Evolutionary conservation across 92 coral and sea anemone species (phyloP).

Genomic region (Phenganax marumi): DNA sequence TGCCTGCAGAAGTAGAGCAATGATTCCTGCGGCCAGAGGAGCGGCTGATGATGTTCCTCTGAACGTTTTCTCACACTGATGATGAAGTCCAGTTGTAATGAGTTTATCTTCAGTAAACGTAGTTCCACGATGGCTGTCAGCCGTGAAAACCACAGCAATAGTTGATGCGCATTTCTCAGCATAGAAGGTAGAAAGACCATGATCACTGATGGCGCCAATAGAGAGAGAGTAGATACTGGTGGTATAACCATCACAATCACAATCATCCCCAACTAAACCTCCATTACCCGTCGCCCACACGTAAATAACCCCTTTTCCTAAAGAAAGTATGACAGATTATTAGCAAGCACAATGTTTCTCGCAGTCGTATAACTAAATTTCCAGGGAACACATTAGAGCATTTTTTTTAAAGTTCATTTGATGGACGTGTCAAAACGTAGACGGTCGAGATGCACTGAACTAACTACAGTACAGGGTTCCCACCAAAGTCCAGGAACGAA

Average conservation of each 20-base stretch:
- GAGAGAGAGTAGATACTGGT: constrained; percentile 89
- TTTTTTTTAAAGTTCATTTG: no score
- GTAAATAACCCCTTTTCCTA: constrained; percentile 79
- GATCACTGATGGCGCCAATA: constrained; percentile 90
- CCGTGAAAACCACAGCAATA: constrained; percentile 89
- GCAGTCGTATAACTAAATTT: neutral
- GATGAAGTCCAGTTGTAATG: constrained; percentile 87
- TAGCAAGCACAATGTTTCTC: neutral
- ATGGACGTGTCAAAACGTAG: no score
- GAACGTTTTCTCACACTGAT: constrained; percentile 74
- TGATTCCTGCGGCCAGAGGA: constrained; percentile 88
- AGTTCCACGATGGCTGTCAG: constrained; percentile 78
- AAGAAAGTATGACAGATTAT: constrained; percentile 8
- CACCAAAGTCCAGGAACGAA: no score
- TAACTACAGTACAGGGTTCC: no score
- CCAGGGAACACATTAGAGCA: no score
- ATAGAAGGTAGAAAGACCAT: constrained; percentile 89
- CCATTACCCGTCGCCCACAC: constrained; percentile 99
- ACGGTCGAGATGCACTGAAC: no score
- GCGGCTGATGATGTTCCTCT: constrained; percentile 97
- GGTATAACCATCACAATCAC: constrained; percentile 89
- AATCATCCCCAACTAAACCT: constrained; percentile 87
- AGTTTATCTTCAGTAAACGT: constrained; percentile 64
- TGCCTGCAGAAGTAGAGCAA: constrained; percentile 87
- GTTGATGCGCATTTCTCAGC: constrained; percentile 93